Evolutionary conservation across 1,140 invertebrate species (phyloP).

Genomic region (Sminthurides bifidus): DNA sequence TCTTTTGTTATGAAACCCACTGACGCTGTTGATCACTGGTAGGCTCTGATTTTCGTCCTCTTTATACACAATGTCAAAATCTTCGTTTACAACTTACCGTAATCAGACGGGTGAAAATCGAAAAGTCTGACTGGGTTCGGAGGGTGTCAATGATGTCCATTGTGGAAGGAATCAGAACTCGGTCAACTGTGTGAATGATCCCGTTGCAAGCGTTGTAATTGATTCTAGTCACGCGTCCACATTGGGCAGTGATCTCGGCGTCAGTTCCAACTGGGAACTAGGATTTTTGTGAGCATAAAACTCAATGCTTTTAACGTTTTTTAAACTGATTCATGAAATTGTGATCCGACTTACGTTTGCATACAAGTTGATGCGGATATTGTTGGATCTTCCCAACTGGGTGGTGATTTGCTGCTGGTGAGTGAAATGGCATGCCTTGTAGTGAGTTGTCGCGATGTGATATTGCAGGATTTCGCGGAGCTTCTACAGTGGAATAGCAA

Average conservation of each 20-base stretch:
- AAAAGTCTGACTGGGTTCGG: slow-evolving; percentile 38
- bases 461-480: slow-evolving; percentile 45
- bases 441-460: slow-evolving; percentile 44
- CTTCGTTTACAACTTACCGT: no score
- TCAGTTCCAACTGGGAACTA: slow-evolving; percentile 42
- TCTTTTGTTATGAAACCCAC: no score
- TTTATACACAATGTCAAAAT: no score
- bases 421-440: slow-evolving; percentile 38
- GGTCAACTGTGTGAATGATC: slow-evolving; percentile 47
- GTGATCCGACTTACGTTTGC: slow-evolving; percentile 38
- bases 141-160: slow-evolving; percentile 40
- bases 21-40: no score
- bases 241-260: slow-evolving; percentile 48
- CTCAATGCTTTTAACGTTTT: neutral
- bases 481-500: slow-evolving; percentile 35
- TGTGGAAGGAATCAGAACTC: slow-evolving; percentile 43
- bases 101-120: slow-evolving; percentile 38
- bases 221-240: slow-evolving; percentile 45
- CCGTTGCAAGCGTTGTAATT: slow-evolving; percentile 51
- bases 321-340: neutral
- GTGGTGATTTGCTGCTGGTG: slow-evolving; percentile 41
- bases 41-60: no score
- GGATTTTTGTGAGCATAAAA: slow-evolving; percentile 16
- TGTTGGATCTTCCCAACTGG: slow-evolving; percentile 40
- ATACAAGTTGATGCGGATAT: slow-evolving; percentile 47